Base-by-base conservation (phyloP, 2,113 vertebrate genomes). In the Acrocephalus arundinaceus region DNA sequence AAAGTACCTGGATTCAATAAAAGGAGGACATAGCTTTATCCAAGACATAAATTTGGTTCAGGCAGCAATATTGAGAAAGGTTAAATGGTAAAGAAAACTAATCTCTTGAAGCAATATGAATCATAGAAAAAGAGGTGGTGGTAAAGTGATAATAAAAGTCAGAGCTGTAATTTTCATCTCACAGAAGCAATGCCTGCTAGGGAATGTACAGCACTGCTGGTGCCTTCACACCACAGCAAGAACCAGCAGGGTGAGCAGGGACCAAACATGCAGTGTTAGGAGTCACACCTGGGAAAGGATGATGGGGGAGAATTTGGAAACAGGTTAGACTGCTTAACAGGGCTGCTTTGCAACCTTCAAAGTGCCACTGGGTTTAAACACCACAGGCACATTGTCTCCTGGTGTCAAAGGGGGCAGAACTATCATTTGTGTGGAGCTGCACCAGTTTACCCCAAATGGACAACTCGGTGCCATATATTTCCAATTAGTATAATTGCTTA, bases 11-110 rank as follows among this genome's bases (percentile, higher is more conserved):
- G 85, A 94, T 95, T 96, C 90, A 96, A 95, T 95, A 96, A 95
- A 93, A 94, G 74, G 92, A 97, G 94, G 96, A 96, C 94, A 94
- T 94, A 72, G 88, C 63, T 96, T 97, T 97, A 97, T 96, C 93
- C 95, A 65, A 90, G 92, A 96, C 67, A 83, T 92, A 97, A 96
- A 97, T 97, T 89, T 54, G 84, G 93, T 96, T 96, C 90, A 97
- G 97, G 97, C 96, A 97, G 97, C 96, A 97, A 97, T 97, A 97
- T 90, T 92, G 97, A 97, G 97, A 81, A 92, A 97, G 96, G 97
- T 95, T 95, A 97, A 96, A 96, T 91, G 96, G 93, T 97, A 97
- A 97, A 98, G 96, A 95, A 94, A 94, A 95, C 95, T 97, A 97
- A 97, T 97, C 96, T 97, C 95, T 97, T 96, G 96, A 97, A 94